Percentiles rank a stretch among this genome's conserved stretches.
phyloP scores from a whole-genome alignment of 2,797 vertebrate genomes.

The Sebastes itinus region DNA sequence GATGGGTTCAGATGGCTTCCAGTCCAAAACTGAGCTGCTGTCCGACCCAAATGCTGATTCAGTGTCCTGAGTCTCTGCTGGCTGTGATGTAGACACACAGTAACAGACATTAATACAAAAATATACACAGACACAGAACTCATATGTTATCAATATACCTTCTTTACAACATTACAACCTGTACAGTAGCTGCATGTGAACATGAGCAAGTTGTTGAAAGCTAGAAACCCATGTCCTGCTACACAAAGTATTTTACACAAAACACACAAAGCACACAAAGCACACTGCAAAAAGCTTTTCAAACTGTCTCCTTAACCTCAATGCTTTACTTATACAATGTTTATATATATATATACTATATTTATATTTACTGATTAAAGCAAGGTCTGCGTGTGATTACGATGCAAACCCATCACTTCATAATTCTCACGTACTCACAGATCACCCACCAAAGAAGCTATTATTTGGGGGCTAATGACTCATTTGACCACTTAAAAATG shows the following conservation, averaged over 20 bases:
- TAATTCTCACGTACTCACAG: not conserved
- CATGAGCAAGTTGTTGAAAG: not conserved
- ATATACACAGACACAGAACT: not conserved
- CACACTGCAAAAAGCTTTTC: not conserved
- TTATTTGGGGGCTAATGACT: not conserved
- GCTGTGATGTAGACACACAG: slow-evolving; percentile 72
- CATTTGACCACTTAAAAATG: not conserved
- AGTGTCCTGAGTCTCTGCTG: slow-evolving; percentile 83
- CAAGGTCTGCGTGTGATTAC: not conserved
- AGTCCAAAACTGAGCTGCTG: slow-evolving; percentile 80
- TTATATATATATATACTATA: not conserved
- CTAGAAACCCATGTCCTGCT: not conserved
- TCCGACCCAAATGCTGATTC: slow-evolving; percentile 85
- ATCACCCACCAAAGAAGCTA: not conserved
- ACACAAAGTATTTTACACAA: not conserved
- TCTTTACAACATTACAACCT: not conserved
- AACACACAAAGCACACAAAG: not conserved
- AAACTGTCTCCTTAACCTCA: too few species aligned
- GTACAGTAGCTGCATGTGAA: not conserved
- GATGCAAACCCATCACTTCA: not conserved
- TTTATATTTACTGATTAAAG: not conserved
- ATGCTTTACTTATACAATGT: too few species aligned
- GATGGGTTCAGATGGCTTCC: slow-evolving; percentile 79
- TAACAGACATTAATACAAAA: not conserved
- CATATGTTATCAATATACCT: not conserved